A percentile compares a stretch with the other conserved stretches of the same genome.
Evolutionary conservation across 2,888 invertebrate genomes (phyloP).

Genomic region (Strigamia transsilvanica): DNA sequence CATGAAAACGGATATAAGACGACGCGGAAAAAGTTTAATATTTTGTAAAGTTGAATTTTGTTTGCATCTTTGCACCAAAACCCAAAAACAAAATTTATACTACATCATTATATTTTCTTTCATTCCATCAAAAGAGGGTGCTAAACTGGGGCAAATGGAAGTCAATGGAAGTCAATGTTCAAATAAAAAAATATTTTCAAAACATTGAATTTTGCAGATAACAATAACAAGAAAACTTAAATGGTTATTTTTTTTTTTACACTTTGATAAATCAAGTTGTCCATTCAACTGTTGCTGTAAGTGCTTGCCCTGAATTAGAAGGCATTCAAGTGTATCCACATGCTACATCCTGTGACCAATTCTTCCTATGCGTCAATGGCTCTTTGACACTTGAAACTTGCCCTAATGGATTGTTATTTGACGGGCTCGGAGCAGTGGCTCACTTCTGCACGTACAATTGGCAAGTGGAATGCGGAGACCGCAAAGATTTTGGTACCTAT

Average conservation of each 20-base stretch:
- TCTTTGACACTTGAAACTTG: slow-evolving; percentile 88
- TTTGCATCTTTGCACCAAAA: neutral
- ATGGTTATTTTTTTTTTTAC: neutral
- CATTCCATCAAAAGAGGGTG: neutral
- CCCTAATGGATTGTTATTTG: slow-evolving; percentile 89
- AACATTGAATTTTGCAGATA: no score
- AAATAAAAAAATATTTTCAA: neutral
- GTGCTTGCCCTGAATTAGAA: slow-evolving; percentile 77
- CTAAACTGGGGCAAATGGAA: neutral
- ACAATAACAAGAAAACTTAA: neutral
- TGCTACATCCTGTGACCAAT: slow-evolving; percentile 85
- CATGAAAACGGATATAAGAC: neutral
- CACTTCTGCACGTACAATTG: slow-evolving; percentile 95
- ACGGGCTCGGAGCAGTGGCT: slow-evolving; percentile 87
- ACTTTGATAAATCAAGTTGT: slow-evolving; percentile 15
- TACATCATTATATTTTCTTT: neutral
- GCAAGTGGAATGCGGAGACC: slow-evolving; percentile 84
- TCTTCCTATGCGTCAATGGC: slow-evolving; percentile 91
- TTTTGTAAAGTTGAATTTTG: neutral
- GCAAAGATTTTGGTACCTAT: slow-evolving; percentile 60
- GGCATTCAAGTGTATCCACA: slow-evolving; percentile 86
- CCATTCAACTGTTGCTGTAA: neutral
- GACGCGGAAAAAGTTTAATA: neutral
- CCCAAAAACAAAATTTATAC: no score
- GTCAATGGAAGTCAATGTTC: neutral